These are phyloP conservation scores for Parapristionchus giblindavisi DNA, from an alignment of 2,888 invertebrate genomes.

Conservation along the genomic window DNA sequence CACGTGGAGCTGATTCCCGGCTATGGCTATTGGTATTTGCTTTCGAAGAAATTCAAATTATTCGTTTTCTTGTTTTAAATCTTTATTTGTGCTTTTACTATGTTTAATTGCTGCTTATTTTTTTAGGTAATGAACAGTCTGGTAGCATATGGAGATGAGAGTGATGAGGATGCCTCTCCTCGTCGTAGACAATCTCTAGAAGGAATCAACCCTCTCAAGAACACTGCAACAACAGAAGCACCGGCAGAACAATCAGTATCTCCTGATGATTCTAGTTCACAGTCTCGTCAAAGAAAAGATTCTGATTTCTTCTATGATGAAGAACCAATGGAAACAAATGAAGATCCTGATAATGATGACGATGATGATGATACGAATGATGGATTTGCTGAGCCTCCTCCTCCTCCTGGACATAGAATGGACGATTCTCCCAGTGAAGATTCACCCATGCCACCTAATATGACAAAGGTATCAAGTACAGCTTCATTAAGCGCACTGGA, in stretches of 20 bases:
- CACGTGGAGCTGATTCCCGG: too few relatives aligned
- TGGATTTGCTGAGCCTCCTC: slow-evolving; percentile 32
- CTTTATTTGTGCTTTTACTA: too few relatives aligned
- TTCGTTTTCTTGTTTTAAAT: too few relatives aligned
- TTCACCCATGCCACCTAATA: neutral
- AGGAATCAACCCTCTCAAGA: slow-evolving; percentile 21
- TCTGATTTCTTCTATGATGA: slow-evolving; percentile 29
- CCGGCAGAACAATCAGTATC: too few relatives aligned
- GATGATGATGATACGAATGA: slow-evolving; percentile 21
- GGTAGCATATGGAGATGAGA: slow-evolving; percentile 28
- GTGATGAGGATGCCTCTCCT: slow-evolving; percentile 21
- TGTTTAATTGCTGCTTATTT: too few relatives aligned
- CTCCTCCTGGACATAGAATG: slow-evolving; percentile 7
- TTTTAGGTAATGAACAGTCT: slow-evolving; percentile 27
- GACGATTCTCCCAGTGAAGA: neutral
- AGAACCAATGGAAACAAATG: slow-evolving; percentile 6
- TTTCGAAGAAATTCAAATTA: too few relatives aligned
- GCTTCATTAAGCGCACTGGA: slow-evolving; percentile 11
- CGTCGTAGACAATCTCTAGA: slow-evolving; percentile 3
- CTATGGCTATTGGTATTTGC: too few relatives aligned
- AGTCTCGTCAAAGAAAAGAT: slow-evolving; percentile 17
- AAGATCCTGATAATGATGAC: neutral
- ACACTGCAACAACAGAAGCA: too few relatives aligned
- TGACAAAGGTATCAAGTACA: slow-evolving; percentile 9
- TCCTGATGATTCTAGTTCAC: slow-evolving; percentile 1